These are phyloP conservation scores for Pseudopipra pipra DNA, from an alignment of 2,113 vertebrate species.

Conservation along the genomic window DNA sequence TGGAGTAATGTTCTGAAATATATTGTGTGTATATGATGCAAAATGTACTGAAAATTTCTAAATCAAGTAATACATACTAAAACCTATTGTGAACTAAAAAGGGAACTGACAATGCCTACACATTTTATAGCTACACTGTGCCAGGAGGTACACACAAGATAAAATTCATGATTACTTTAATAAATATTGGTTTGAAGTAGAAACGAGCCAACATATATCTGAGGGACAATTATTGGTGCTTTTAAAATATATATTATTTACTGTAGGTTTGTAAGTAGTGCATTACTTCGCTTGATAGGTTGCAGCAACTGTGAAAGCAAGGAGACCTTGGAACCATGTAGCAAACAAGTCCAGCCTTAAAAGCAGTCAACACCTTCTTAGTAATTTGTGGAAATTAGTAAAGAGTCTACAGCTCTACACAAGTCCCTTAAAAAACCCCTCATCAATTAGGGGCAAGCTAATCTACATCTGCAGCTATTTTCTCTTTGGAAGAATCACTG, in stretches of 20 bases:
- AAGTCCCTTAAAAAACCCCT: neutral
- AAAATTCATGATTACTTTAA: constrained; percentile 35
- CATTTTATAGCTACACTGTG: neutral
- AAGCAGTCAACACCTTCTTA: neutral
- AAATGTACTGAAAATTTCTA: constrained; percentile 44
- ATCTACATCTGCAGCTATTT: neutral
- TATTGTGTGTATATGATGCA: constrained; percentile 6
- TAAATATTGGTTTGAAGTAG: constrained; percentile 34
- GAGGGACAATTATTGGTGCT: neutral
- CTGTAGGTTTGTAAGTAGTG: neutral
- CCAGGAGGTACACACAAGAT: neutral
- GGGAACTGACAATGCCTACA: neutral
- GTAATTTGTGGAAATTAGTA: neutral
- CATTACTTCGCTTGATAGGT: neutral
- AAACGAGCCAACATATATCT: neutral
- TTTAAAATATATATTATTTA: constrained; percentile 37
- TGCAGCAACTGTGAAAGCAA: neutral
- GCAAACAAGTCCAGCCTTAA: neutral
- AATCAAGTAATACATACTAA: constrained; percentile 44
- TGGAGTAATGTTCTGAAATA: constrained; percentile 59
- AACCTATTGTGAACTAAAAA: constrained; percentile 9
- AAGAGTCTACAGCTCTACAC: neutral
- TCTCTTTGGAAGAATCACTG: neutral
- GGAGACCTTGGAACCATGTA: neutral
- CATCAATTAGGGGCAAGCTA: neutral